Evolutionary conservation across 2,113 vertebrate genomes (phyloP), one percentile per base, ranked within the genome.

Genomic region (Hippolais icterina): DNA sequence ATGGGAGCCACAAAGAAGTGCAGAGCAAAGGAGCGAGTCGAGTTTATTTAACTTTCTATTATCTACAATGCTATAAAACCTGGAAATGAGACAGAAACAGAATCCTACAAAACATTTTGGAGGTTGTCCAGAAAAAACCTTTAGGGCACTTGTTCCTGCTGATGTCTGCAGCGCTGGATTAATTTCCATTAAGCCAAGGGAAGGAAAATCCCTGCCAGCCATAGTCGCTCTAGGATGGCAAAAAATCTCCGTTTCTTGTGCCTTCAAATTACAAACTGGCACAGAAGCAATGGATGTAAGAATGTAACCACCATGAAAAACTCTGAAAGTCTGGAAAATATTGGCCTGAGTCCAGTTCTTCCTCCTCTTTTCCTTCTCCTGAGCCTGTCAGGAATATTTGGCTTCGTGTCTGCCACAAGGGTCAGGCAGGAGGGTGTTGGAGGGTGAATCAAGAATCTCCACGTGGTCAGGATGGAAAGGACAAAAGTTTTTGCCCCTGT

Each of bases 41-140:
- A 84, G 88, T 96, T 97, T 96, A 87, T 97, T 94, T 97, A 89
- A 89, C 93, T 95, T 95, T 33, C 24, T 83, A 89, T 72, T 92
- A 86, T 80, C 93, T 94, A 7, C 75, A 46, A 35, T 6, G 29
- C 70, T 53, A 31, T 92, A 93, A 94, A 93, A 88, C 23, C 37
- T 81, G 86, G 85, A 94, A 94, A 92, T 33, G 85, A 92, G 87
- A 13, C 35, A 95, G 93, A 94, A 96, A 90, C 68, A 17, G 64
- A 84, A 90, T 64, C 68, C 72, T 75, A 42, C 72, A 46, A 90
- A 94, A 90, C 37, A 37, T 71, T 90, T 57, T 92, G 92, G 85
- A 93, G 49, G 15, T 12, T 50, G 44, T 81, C 94, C 92, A 96
- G 83, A 53, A 92, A 47, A 83, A 75, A 69, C 47, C 44, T 22